Percentiles rank a stretch among this genome's conserved stretches.
phyloP scores from a whole-genome alignment of 2,797 vertebrate genomes.

The Alca torda region DNA sequence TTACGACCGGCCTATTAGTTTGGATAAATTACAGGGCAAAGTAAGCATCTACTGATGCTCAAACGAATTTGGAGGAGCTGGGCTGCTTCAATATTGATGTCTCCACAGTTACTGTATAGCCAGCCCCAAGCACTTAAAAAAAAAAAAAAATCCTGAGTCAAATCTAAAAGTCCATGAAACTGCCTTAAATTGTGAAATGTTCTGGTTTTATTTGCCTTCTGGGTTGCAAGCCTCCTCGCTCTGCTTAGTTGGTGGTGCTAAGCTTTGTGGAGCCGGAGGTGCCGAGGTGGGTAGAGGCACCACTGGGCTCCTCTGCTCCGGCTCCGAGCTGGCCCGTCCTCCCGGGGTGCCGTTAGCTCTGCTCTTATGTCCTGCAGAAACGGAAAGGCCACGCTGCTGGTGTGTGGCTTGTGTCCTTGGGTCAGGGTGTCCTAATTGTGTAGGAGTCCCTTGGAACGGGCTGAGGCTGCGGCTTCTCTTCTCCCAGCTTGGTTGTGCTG shows the following conservation, averaged over 20 bases:
- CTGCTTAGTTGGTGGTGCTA: background rate
- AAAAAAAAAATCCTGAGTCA: background rate
- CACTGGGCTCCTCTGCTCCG: accelerated
- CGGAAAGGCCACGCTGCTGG: background rate
- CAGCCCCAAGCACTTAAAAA: background rate
- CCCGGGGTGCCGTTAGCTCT: accelerated
- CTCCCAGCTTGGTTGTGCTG: background rate
- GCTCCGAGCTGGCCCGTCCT: background rate
- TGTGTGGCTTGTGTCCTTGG: background rate
- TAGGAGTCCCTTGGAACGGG: accelerated
- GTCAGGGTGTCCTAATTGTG: background rate
- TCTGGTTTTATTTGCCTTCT: background rate
- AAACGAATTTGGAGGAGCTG: background rate
- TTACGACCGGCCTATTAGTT: background rate
- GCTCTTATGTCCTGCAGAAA: background rate
- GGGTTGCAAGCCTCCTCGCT: background rate
- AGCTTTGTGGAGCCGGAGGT: background rate
- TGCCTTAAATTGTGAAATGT: background rate
- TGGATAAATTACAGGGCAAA: background rate
- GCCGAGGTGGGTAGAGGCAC: background rate
- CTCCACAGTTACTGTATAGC: background rate
- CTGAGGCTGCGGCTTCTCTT: background rate
- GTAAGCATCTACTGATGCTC: background rate
- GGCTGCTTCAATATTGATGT: background rate
- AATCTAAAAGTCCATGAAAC: background rate